These are phyloP conservation scores for Cynoglossus semilaevis DNA, from an alignment of 2,113 vertebrate species.

Conservation along the genomic window DNA sequence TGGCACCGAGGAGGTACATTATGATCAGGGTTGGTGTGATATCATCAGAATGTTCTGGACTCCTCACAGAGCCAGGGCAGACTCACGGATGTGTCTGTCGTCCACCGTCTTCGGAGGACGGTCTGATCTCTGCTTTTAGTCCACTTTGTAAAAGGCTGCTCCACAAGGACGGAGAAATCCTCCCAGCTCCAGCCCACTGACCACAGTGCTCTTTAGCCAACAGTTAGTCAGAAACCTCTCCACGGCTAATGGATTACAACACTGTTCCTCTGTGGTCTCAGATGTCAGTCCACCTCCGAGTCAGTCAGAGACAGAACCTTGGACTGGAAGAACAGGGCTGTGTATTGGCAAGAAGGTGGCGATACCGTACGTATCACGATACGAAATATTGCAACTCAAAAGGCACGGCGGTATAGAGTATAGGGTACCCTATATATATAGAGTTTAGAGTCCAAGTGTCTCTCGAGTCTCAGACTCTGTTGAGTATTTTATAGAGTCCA, in stretches of 20 bases:
- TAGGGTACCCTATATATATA: too few relatives aligned
- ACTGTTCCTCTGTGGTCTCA: slow-evolving; percentile 7
- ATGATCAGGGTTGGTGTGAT: not conserved
- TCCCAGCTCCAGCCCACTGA: not conserved
- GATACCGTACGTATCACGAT: too few relatives aligned
- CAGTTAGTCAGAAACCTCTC: slow-evolving; percentile 12
- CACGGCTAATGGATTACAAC: slow-evolving; percentile 22
- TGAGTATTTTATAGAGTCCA: too few relatives aligned
- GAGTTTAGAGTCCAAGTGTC: too few relatives aligned
- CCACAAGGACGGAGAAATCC: slow-evolving; percentile 3
- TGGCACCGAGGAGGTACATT: not conserved
- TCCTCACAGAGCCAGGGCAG: too few relatives aligned
- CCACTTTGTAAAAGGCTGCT: slow-evolving; percentile 22
- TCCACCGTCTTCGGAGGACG: slow-evolving; percentile 15
- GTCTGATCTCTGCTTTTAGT: slow-evolving; percentile 16
- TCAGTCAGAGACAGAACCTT: too few relatives aligned
- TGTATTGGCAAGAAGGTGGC: too few relatives aligned
- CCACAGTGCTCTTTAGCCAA: slow-evolving; percentile 11
- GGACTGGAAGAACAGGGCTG: too few relatives aligned
- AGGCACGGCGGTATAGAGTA: too few relatives aligned
- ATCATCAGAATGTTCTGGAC: not conserved
- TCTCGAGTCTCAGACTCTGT: too few relatives aligned
- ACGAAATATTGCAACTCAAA: too few relatives aligned
- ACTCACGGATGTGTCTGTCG: slow-evolving; percentile 9
- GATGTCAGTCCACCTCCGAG: not conserved